phyloP scores from a whole-genome alignment of 2,113 vertebrate genomes.

The Asarcornis scutulata region DNA sequence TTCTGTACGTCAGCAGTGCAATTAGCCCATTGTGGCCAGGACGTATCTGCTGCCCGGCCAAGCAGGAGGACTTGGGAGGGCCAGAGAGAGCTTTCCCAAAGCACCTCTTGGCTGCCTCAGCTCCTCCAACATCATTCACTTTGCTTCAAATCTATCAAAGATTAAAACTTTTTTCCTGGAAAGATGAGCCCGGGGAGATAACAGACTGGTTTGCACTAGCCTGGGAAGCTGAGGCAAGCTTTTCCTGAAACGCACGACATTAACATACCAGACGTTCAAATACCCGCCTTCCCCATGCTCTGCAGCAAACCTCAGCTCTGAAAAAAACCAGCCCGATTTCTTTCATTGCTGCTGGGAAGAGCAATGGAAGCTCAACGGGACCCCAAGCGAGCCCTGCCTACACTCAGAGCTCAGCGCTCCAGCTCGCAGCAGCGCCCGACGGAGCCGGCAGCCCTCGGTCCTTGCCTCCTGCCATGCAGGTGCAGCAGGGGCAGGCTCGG shows the following conservation, averaged over 20 bases:
- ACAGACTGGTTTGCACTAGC: background rate
- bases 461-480: background rate
- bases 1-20: background rate
- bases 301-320: background rate
- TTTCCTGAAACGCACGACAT: background rate
- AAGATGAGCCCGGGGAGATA: background rate
- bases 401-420: background rate
- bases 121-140: background rate
- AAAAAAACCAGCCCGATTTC: background rate
- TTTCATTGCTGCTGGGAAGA: background rate
- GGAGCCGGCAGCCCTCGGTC: background rate
- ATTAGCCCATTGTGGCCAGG: background rate
- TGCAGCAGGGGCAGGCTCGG: background rate
- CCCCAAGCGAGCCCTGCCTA: background rate
- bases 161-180: background rate
- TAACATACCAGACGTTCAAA: background rate
- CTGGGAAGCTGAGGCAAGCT: background rate
- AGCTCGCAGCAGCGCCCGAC: background rate
- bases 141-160: background rate
- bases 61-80: background rate
- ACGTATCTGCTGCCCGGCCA: background rate
- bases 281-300: accelerated
- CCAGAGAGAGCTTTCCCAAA: background rate
- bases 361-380: background rate
- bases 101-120: background rate